These are phyloP conservation scores for Dusona sp. DNA, from an alignment of 2,888 invertebrate genomes.

Conservation along the genomic window DNA sequence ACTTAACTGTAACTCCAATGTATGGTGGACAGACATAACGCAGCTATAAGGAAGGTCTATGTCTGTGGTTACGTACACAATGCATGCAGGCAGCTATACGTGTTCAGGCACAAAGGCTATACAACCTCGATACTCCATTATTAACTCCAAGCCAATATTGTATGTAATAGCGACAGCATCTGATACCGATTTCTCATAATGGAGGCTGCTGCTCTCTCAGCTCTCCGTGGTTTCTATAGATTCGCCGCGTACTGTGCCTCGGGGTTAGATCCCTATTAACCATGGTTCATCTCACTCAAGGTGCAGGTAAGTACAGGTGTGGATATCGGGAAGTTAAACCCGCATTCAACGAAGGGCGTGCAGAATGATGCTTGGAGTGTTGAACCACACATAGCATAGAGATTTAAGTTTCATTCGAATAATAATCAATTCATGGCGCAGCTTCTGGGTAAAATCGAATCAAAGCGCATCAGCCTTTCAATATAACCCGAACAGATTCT, in stretches of 20 bases:
- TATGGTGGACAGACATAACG: neutral
- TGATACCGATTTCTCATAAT: constrained; percentile 80
- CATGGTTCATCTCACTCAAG: constrained; percentile 78
- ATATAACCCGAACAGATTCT: constrained; percentile 2
- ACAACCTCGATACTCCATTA: constrained; percentile 79
- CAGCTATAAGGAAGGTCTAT: constrained; percentile 28
- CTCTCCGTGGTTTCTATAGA: constrained; percentile 14
- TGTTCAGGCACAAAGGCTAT: constrained; percentile 76
- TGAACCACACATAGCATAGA: constrained; percentile 23
- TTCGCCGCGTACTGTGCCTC: constrained; percentile 44
- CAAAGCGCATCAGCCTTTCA: neutral
- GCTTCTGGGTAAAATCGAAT: constrained; percentile 43
- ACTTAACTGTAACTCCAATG: neutral
- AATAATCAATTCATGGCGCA: constrained; percentile 62
- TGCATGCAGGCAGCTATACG: constrained; percentile 76
- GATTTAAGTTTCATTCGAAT: constrained; percentile 39
- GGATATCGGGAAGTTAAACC: constrained; percentile 80
- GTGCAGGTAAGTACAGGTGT: constrained; percentile 83
- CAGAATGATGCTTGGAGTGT: constrained; percentile 16
- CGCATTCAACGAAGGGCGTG: constrained; percentile 55
- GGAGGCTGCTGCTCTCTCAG: constrained; percentile 50
- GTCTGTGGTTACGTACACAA: constrained; percentile 38
- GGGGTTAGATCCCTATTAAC: constrained; percentile 73
- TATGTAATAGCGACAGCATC: constrained; percentile 44
- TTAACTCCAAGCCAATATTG: constrained; percentile 78